Conservation (phyloP, 1,140 invertebrate genomes). For the Drosophila sproati region DNA sequence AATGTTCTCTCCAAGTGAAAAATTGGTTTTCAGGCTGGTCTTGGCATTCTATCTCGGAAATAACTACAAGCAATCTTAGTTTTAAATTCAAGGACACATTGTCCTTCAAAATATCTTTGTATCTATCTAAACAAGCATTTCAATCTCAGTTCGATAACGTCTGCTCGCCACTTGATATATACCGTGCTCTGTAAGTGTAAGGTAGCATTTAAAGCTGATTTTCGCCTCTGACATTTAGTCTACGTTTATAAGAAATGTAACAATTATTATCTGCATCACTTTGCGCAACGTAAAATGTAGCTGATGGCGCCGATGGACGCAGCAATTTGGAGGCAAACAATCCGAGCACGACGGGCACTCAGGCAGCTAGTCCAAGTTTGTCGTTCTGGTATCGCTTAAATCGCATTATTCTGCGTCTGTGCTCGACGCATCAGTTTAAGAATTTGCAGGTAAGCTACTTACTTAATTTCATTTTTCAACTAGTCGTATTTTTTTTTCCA, state of each 20-base stretch:
- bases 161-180: too few relatives aligned
- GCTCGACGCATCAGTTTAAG: constrained; percentile 89
- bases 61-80: too few relatives aligned
- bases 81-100: too few relatives aligned
- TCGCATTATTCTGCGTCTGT: constrained; percentile 84
- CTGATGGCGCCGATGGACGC: constrained; percentile 33
- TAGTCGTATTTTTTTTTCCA: not conserved
- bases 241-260: not conserved
- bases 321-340: constrained; percentile 69
- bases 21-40: not conserved
- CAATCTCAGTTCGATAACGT: too few relatives aligned
- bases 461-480: constrained; percentile 15
- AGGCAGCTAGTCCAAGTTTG: constrained; percentile 71
- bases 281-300: constrained; percentile 32
- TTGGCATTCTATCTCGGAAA: not conserved
- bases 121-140: too few relatives aligned
- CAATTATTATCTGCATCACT: not conserved
- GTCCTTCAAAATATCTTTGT: too few relatives aligned
- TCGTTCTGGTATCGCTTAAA: constrained; percentile 84
- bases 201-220: too few relatives aligned
- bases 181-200: too few relatives aligned
- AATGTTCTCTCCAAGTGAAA: not conserved
- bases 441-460: constrained; percentile 87
- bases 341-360: constrained; percentile 57
- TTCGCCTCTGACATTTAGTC: too few relatives aligned